These are phyloP conservation scores for Lacerta bilineata DNA, from an alignment of 2,797 vertebrate species.

Conservation along the genomic window DNA sequence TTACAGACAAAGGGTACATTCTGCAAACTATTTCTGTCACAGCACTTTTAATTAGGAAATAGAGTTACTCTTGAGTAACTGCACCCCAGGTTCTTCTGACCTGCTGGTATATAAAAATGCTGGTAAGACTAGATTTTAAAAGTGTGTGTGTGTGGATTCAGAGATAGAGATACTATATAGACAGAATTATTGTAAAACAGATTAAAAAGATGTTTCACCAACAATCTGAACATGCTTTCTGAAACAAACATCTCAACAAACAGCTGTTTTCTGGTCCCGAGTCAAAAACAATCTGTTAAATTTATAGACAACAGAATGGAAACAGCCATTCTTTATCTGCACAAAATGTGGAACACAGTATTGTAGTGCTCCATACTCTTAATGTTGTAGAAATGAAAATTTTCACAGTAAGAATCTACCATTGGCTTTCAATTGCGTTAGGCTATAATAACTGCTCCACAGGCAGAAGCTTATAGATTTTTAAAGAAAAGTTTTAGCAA, in stretches of 20 bases:
- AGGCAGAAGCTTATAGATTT: background rate
- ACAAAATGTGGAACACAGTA: conserved; percentile 51
- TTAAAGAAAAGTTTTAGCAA: background rate
- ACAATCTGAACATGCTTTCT: conserved; percentile 44
- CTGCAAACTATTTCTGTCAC: conserved; percentile 9
- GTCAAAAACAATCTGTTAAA: conserved; percentile 63
- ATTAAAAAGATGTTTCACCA: conserved; percentile 39
- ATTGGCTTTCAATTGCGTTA: conserved; percentile 58
- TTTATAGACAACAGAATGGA: conserved; percentile 48
- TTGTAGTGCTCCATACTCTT: conserved; percentile 59
- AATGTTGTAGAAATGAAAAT: conserved; percentile 63
- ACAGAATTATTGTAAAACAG: too few species aligned
- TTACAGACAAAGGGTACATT: background rate
- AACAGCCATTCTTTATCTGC: conserved; percentile 62
- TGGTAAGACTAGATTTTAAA: too few species aligned
- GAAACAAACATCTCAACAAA: conserved; percentile 39
- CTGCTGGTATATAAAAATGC: too few species aligned
- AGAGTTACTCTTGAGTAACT: background rate
- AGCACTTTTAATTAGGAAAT: background rate
- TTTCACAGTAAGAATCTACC: conserved; percentile 54
- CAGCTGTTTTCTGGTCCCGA: conserved; percentile 27
- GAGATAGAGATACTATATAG: too few species aligned
- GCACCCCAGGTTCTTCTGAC: background rate
- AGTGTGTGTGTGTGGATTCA: too few species aligned
- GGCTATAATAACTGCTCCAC: conserved; percentile 31